Base-by-base conservation (phyloP, 2,113 vertebrate species). In the Ellobius talpinus region DNA sequence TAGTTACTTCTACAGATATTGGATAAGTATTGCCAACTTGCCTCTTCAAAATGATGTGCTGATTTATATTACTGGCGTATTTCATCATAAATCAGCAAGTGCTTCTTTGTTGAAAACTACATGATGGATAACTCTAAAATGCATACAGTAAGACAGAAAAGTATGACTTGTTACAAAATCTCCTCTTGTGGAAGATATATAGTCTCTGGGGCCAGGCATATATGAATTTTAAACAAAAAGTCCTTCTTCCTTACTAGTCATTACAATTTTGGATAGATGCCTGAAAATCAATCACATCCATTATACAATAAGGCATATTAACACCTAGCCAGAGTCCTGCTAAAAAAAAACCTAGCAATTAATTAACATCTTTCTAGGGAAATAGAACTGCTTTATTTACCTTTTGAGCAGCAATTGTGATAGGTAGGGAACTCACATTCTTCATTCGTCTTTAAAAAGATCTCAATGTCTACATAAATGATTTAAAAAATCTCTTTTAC, bases 161-260 rank as follows among this genome's bases (percentile, higher is more conserved):
- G 58, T 52, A 85, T 23, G 24, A 63, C 0, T 82, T 79, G 14
- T 42, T 12, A 26, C 84, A 52, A 94, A 94, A 90, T 86, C 29
- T 61, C 21, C 11, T 86, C 21, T 39, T 52, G 21, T 87, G 29
- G 39, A 86, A 86, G 29, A 72, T 78, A 72, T 45, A 52, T 36
- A 36, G 31, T n/a, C 23, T 94, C 92, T 47, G 61, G 45, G 10
- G 42, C 89, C 52, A 87, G 9, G 19, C 6, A 94, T 88, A 63
- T 0, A 14, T 93, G 42, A 96, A 93, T 86, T 93, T 86, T 93
- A 0, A n/a, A 95, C 95, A 87, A 50, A 96, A 36, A 61, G 16
- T 14, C 39, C 13, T 42, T 93, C 29, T 33, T 90, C 14, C 2
- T 90, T 77, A 61, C 13, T n/a, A 50, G 2, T 8, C 16, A 72